Evolutionary conservation across 2,113 vertebrate species (phyloP).

Genomic region (Thalassarche chlororhynchos): DNA sequence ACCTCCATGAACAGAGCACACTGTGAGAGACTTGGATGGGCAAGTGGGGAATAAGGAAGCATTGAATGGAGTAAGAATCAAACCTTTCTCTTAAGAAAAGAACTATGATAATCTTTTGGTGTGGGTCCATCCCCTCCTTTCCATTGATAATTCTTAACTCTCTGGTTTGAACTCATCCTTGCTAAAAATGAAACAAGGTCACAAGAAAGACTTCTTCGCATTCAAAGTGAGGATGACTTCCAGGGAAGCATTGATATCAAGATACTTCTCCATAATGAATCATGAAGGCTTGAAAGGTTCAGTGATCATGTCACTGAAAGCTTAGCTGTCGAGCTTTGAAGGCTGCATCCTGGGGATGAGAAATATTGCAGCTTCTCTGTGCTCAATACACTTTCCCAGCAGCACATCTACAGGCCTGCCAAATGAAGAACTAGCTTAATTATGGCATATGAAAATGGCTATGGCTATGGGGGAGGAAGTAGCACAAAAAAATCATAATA

Average conservation of each 20-base stretch:
- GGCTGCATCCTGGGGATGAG: neutral
- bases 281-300: neutral
- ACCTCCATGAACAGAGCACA: neutral
- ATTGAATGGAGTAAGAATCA: neutral
- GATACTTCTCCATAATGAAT: neutral
- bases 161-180: neutral
- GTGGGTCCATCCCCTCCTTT: neutral
- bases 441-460: neutral
- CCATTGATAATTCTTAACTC: neutral
- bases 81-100: neutral
- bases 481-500: neutral
- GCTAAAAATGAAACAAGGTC: neutral
- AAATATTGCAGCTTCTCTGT: neutral
- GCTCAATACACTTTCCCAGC: neutral
- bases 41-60: neutral
- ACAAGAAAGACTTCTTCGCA: neutral
- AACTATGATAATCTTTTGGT: neutral
- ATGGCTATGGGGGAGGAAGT: neutral
- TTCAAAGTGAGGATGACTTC: neutral
- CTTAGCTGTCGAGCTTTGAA: neutral
- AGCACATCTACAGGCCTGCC: neutral
- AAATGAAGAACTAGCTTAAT: constrained; percentile 5
- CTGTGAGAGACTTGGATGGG: neutral
- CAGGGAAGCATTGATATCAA: neutral
- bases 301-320: neutral